Evolutionary conservation across 2,888 invertebrate species (phyloP), one percentile per base, ranked within the genome.

Genomic region (Nymphalis c-album): DNA sequence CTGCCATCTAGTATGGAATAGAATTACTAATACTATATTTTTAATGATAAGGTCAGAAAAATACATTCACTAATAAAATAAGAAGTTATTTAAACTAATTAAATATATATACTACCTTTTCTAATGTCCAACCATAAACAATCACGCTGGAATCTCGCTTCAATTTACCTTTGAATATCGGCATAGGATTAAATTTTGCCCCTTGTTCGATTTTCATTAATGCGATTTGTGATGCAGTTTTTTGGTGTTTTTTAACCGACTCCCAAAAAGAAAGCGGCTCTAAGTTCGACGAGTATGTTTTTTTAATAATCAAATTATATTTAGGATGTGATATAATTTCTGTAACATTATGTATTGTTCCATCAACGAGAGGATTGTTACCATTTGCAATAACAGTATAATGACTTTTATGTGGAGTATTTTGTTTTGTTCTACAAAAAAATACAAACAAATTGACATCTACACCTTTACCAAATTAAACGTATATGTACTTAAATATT

Each of bases 371-470:
- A 0, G 85, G 85, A 62, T 85, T 77, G 0, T 70, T 73, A 20
- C 83, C 75, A 10, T 79, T 80, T 1, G 78, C 77, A 1, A 85
- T 76, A 31, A 85, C 67, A 0, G 83, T 80, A 73, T 85, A 84
- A 16, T 63, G 74, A 65, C 75, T 80, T 60, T 58, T 55, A 55
- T 31, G 31, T 31, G 26, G 8, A 17, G 47, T 40, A 18, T 31
- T 57, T 57, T 62, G 40, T 31, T 22, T 58, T 22, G 57, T 58
- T 62, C 62, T 63, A 51, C 22, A 62, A 51, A 59, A n/a, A 35
- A 45, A n/a, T 40, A 40, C 40, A 46, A 40, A 48, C 20, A 48
- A 20, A 20, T 47, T 7, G n/a, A 55, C 3, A 26, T 7, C 7
- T 17, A 7, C 6, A 17, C 31, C 51, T 51, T 40, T n/a, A 18